A percentile compares a stretch with the other conserved stretches of the same genome.
Conservation (phyloP, 2,113 vertebrate genomes). For the Ictidomys tridecemlineatus region DNA sequence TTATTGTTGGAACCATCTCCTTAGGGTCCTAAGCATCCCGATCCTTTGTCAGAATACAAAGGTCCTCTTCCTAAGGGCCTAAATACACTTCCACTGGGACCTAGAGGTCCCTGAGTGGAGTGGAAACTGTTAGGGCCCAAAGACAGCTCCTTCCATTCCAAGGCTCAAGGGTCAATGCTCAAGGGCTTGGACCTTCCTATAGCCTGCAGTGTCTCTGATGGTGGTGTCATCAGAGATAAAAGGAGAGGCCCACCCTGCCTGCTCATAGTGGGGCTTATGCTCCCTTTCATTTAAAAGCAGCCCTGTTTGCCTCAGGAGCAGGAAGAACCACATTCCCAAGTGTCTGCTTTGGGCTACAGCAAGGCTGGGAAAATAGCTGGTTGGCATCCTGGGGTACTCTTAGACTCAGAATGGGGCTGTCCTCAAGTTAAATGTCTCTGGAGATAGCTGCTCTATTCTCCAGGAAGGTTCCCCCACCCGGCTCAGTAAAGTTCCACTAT, state of each 20-base stretch:
- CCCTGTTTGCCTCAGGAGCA: neutral
- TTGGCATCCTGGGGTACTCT: neutral
- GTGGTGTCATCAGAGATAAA: neutral
- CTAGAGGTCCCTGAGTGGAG: neutral
- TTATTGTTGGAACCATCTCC: neutral
- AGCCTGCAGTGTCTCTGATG: neutral
- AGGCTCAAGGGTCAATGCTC: neutral
- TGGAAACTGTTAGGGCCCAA: neutral
- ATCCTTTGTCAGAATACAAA: neutral
- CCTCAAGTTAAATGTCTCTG: neutral
- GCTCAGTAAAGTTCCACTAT: constrained; percentile 38
- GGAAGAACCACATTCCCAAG: neutral
- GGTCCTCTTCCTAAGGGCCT: neutral
- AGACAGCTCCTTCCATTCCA: neutral
- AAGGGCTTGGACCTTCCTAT: neutral
- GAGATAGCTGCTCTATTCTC: neutral
- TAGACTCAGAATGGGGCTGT: neutral
- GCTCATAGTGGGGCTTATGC: neutral
- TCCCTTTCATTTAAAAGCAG: constrained; percentile 20
- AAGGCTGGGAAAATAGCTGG: neutral
- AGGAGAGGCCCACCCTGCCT: neutral
- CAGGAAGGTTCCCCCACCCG: constrained; percentile 16
- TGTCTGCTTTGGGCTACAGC: neutral
- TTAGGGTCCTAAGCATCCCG: neutral
- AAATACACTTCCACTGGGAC: neutral